Evolutionary conservation across 2,888 invertebrate species (phyloP), one percentile per base, ranked within the genome.

Genomic region (Drosophila acutilabella): DNA sequence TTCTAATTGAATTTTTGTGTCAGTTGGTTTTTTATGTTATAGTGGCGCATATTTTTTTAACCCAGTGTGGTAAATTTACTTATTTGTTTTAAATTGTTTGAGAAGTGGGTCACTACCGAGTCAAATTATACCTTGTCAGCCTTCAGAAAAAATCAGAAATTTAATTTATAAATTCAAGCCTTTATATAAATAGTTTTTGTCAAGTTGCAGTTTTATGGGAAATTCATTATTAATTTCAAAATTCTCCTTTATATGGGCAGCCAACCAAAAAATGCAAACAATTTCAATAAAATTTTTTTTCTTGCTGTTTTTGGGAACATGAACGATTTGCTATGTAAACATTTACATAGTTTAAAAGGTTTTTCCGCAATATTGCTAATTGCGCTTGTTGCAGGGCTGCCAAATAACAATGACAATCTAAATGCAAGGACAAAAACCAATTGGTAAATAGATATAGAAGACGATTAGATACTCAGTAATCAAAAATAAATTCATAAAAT

Each of bases 1-100:
- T 56, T 48, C 59, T 78, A 71, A 88, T 84, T 81, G 81, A 71
- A 80, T 72, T 61, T 48, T 47, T 66, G 20, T 33, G 36, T 23
- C 23, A 40, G 10, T 20, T 50, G n/a, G 6, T 44, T 41, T 6
- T 23, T 23, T 23, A 6, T 23, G 23, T 6, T 1, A 38, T 16
- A 14, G n/a, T 2, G 13, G 4, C 5, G 4, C 7, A n/a, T n/a
- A n/a, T 7, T 26, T 38, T 53, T 58, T 57, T 44, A 56, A 66
- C 64, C 50, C 38, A 71, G 36, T 68, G 71, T 53, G 60, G 13
- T 62, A 60, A 67, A 71, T 79, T 76, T 72, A 64, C 71, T 70
- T 73, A 56, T 64, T 71, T 52, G 71, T 58, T 56, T 62, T 54
- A 71, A 71, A 71, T 76, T 52, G 58, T 40, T 57, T 64, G 48